These are phyloP conservation scores for Patella caerulea DNA, from an alignment of 2,888 invertebrate species.

Conservation along the genomic window DNA sequence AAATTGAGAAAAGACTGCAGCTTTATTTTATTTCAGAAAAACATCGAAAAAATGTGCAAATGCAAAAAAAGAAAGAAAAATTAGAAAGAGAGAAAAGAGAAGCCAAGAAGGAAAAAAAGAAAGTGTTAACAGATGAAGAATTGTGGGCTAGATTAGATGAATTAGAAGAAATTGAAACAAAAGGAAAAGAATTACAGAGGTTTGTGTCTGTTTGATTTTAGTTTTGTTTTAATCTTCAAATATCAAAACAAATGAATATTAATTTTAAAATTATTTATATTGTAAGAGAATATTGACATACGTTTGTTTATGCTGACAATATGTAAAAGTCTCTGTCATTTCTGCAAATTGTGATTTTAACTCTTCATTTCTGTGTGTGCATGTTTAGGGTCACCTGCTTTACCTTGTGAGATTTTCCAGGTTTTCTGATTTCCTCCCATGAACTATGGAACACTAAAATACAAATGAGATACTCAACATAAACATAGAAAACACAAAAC, in stretches of 20 bases:
- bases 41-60: conserved; percentile 70
- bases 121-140: conserved; percentile 62
- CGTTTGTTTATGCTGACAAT: background rate
- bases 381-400: background rate
- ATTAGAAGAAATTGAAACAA: conserved; percentile 77
- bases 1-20: too few relatives aligned
- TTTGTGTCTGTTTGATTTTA: conserved; percentile 20
- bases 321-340: background rate
- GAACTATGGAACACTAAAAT: too few relatives aligned
- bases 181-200: conserved; percentile 73
- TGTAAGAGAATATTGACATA: background rate
- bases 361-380: background rate
- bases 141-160: conserved; percentile 76
- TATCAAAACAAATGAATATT: background rate
- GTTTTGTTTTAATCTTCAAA: background rate
- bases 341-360: background rate
- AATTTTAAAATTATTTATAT: background rate
- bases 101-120: conserved; percentile 12
- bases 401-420: too few relatives aligned
- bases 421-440: too few relatives aligned
- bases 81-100: conserved; percentile 62
- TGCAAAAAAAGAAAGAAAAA: conserved; percentile 72
- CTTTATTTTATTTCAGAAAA: conserved; percentile 37
- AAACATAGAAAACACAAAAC: too few relatives aligned
- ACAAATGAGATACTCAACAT: too few relatives aligned